Base-by-base conservation (phyloP, 2,797 vertebrate species). In the Peromyscus attwateri region DNA sequence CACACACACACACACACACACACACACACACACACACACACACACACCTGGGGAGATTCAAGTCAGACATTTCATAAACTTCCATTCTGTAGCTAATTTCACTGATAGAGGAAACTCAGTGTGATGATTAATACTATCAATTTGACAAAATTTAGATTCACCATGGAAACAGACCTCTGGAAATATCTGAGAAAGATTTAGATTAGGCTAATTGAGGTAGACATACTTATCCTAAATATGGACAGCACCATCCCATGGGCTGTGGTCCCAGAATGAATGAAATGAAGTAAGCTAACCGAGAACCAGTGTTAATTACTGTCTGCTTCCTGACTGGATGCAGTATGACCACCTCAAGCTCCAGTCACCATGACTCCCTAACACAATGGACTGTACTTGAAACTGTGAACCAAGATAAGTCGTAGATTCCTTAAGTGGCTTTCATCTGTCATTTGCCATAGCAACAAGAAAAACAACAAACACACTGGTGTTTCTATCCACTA, bases 401-500 rank as follows among this genome's bases (percentile, higher is more conserved):
- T 23, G 71, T 34, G 17, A 62, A 19, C 6, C 3, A 23, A 75
- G 37, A 31, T 46, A 34, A 43, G 23, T 40, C 55, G 3, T 13
- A 27, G 37, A 29, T 62, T 76, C 11, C 10, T 89, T 75, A 34
- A 23, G 37, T 76, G 70, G 52, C 43, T 31, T 43, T 46, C 29
- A 6, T 60, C 43, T 52, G 70, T 40, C 52, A 57, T 73, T 88
- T 57, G n/a, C 70, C 70, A 75, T 43, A 75, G 70, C 31, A 88
- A 88, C n/a, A 40, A 52, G 49, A 73, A 46, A 14, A 29, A 29
- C 55, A 34, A 14, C 19, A 34, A 62, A 9, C 11, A 16, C 6
- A 62, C 6, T 62, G 49, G 27, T 66, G 80, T 83, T 96, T 76
- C 71, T 52, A 84, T 62, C 84, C 89, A 94, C 46, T 70, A 68